phyloP scores from a whole-genome alignment of 1,140 invertebrate species.

The Octopus sinensis region DNA sequence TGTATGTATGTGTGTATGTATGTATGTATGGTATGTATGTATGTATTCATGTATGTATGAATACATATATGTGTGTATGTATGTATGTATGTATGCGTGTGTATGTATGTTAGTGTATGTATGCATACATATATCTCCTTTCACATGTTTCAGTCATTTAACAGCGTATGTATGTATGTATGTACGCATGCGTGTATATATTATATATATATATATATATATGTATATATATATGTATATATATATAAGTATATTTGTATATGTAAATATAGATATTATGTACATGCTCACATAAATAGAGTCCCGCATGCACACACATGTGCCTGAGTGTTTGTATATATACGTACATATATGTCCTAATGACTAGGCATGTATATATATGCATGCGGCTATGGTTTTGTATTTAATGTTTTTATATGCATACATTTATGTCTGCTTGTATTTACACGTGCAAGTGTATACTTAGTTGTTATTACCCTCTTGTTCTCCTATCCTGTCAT shows the following conservation, averaged over 20 bases:
- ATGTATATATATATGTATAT: neutral
- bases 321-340: neutral
- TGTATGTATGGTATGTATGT: too few species aligned
- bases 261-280: neutral
- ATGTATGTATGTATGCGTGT: neutral
- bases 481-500: neutral
- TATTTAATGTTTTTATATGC: neutral
- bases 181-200: neutral
- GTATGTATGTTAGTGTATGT: neutral
- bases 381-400: neutral
- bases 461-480: neutral
- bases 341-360: neutral
- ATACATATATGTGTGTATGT: neutral
- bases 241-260: neutral
- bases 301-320: neutral
- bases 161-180: neutral
- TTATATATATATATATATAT: neutral
- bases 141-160: too few species aligned
- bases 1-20: too few species aligned
- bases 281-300: neutral
- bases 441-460: neutral
- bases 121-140: neutral
- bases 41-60: too few species aligned
- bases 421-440: neutral
- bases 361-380: neutral